These are phyloP conservation scores for Erinaceus europaeus DNA, from an alignment of 2,113 vertebrate species.

Conservation along the genomic window DNA sequence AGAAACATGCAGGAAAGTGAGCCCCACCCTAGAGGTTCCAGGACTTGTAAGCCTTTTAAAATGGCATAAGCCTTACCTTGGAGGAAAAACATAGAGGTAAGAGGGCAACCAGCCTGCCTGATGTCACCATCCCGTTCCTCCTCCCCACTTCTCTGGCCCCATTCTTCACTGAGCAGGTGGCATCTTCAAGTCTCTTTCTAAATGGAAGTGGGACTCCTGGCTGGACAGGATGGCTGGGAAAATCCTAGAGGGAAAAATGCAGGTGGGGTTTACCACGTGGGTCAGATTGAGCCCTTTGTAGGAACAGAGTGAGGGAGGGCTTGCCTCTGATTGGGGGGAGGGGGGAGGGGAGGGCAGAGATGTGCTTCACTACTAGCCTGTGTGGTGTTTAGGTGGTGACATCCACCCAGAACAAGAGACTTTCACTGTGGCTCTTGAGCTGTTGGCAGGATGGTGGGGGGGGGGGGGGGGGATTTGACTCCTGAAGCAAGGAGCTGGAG, in stretches of 20 bases:
- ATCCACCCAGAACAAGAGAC: fast-evolving
- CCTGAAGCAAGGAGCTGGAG: neutral
- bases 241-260: neutral
- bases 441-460: neutral
- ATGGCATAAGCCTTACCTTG: neutral
- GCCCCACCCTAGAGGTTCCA: too few species aligned
- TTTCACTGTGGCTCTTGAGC: too few species aligned
- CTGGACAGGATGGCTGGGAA: too few species aligned
- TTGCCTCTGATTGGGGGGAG: neutral
- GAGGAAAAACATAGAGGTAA: neutral
- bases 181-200: neutral
- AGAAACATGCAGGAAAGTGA: too few species aligned
- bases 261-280: neutral
- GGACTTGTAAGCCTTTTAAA: too few species aligned
- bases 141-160: neutral
- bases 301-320: neutral
- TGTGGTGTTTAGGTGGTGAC: neutral
- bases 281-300: neutral
- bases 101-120: neutral
- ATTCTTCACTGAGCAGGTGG: neutral
- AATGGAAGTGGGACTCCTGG: too few species aligned
- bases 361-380: too few species aligned
- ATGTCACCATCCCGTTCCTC: too few species aligned
- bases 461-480: neutral
- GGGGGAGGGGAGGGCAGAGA: neutral